A percentile compares a stretch with the other conserved stretches of the same genome.
Evolutionary conservation across 2,888 invertebrate genomes (phyloP).

Genomic region (Lasioglossum malachurum): DNA sequence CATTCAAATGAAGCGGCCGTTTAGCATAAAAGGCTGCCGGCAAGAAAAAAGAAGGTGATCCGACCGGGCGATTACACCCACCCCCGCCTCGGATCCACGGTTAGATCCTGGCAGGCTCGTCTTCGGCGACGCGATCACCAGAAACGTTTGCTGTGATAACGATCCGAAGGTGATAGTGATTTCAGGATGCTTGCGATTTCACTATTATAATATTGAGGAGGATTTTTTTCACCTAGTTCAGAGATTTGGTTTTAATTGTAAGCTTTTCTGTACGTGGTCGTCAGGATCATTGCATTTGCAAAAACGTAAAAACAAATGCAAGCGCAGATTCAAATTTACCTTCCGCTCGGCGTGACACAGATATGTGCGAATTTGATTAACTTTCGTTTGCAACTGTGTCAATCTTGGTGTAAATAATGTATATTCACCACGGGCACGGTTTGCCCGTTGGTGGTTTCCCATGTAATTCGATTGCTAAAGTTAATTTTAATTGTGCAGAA

Average conservation of each 20-base stretch:
- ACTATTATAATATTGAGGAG: neutral
- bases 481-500: neutral
- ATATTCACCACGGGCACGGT: neutral
- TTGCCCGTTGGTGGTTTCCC: neutral
- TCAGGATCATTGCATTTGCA: neutral
- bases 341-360: neutral
- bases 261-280: neutral
- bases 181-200: neutral
- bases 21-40: slow-evolving; percentile 83
- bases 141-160: slow-evolving; percentile 7
- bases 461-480: neutral
- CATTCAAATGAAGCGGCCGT: slow-evolving; percentile 83
- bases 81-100: neutral
- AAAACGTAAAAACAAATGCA: neutral
- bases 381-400: neutral
- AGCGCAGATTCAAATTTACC: neutral
- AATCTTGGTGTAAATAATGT: neutral
- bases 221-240: neutral
- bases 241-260: neutral
- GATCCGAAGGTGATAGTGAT: slow-evolving; percentile 2
- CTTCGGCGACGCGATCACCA: neutral
- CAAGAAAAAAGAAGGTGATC: slow-evolving; percentile 54
- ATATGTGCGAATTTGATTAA: neutral
- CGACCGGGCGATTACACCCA: slow-evolving; percentile 28
- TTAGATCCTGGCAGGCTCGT: slow-evolving; percentile 12